A percentile compares a stretch with the other conserved stretches of the same genome.
phyloP scores from a whole-genome alignment of 2,113 vertebrate genomes.

The Neolamprologus tretocephalus region DNA sequence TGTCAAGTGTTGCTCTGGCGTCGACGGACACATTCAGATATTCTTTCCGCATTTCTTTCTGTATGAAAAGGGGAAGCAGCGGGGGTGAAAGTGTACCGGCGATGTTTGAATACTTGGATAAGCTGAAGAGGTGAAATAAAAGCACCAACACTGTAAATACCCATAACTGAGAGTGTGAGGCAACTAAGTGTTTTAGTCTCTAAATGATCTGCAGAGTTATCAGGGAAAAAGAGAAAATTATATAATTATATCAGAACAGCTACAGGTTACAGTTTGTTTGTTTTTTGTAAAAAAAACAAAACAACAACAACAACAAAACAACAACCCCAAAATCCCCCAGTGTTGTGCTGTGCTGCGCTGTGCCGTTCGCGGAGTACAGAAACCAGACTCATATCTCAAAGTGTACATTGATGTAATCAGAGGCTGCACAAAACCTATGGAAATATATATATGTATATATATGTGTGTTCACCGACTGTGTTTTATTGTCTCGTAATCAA shows the following conservation, averaged over 20 bases:
- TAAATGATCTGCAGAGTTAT: neutral
- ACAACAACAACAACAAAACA: neutral
- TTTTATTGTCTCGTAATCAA: neutral
- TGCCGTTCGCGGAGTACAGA: neutral
- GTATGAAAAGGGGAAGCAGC: neutral
- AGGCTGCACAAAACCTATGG: neutral
- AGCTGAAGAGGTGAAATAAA: neutral
- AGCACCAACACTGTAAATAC: neutral
- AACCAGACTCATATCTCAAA: neutral
- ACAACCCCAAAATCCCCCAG: neutral
- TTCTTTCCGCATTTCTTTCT: neutral
- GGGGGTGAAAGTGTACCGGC: neutral
- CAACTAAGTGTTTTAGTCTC: fast-evolving
- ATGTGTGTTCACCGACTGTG: fast-evolving
- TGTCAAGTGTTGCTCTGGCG: neutral
- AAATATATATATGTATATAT: fast-evolving
- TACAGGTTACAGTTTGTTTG: neutral
- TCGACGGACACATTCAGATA: fast-evolving
- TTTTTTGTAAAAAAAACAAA: neutral
- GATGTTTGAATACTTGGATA: neutral
- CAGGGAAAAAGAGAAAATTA: neutral
- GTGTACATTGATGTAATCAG: neutral
- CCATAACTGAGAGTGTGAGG: neutral
- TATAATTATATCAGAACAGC: neutral
- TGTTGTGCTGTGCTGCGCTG: neutral